phyloP scores from a whole-genome alignment of 1,140 invertebrate genomes.

The Ganaspis sp. region DNA sequence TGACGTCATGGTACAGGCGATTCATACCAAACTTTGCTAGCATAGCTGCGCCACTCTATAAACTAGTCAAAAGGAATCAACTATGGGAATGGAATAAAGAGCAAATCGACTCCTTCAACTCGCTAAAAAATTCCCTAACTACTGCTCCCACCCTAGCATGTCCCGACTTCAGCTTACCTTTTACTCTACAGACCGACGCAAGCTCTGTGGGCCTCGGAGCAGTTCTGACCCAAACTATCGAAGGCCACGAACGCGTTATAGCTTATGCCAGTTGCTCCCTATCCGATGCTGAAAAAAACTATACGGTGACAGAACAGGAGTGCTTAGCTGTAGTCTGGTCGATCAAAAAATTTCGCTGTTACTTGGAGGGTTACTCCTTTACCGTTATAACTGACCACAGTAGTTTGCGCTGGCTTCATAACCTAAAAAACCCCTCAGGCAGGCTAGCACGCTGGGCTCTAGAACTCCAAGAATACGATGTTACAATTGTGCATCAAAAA shows the following conservation, averaged over 20 bases:
- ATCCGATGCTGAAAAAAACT: slow-evolving; percentile 38
- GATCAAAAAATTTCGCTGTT: slow-evolving; percentile 29
- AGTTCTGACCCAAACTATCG: slow-evolving; percentile 45
- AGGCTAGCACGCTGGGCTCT: slow-evolving; percentile 56
- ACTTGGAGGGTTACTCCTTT: neutral
- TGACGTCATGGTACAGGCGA: slow-evolving; percentile 35
- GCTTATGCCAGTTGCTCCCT: slow-evolving; percentile 33
- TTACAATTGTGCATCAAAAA: slow-evolving; percentile 17
- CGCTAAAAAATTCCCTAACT: neutral
- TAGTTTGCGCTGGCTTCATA: neutral
- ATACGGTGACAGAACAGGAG: slow-evolving; percentile 46
- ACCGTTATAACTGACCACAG: slow-evolving; percentile 22
- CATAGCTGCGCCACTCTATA: neutral
- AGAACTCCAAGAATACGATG: slow-evolving; percentile 15
- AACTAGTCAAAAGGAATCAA: neutral
- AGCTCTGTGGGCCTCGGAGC: slow-evolving; percentile 48
- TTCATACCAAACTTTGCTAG: slow-evolving; percentile 12
- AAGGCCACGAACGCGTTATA: slow-evolving; percentile 35
- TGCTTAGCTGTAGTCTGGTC: slow-evolving; percentile 37
- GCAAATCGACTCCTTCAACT: neutral
- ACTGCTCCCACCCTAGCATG: slow-evolving; percentile 23
- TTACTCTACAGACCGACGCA: slow-evolving; percentile 55
- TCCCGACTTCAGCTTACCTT: slow-evolving; percentile 55
- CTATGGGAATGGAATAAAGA: neutral
- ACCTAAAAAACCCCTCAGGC: slow-evolving; percentile 61